These are phyloP conservation scores for Aphelocoma californica DNA, from an alignment of 2,797 vertebrate species.

Conservation along the genomic window DNA sequence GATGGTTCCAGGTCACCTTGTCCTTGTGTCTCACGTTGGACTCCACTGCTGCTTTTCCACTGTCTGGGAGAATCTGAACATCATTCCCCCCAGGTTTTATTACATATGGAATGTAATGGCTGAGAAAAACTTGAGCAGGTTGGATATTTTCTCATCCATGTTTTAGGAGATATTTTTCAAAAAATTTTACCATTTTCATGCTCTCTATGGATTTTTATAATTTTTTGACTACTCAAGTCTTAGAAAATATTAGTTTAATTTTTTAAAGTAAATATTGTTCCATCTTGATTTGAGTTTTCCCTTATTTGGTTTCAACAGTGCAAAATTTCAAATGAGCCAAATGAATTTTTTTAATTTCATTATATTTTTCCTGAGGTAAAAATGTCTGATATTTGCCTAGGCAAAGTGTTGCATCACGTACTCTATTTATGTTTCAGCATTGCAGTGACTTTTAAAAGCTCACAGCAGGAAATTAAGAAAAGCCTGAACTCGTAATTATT, in stretches of 20 bases:
- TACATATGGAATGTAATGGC: background rate
- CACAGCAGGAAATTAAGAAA: conserved; percentile 69
- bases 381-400: conserved; percentile 54
- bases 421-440: conserved; percentile 64
- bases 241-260: background rate
- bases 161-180: background rate
- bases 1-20: background rate
- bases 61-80: background rate
- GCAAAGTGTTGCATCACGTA: conserved; percentile 62
- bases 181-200: background rate
- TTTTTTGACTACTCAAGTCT: background rate
- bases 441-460: conserved; percentile 64
- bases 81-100: background rate
- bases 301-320: background rate
- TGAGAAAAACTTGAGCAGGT: background rate
- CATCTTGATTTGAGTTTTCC: background rate
- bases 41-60: background rate
- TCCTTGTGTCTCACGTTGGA: accelerated
- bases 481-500: conserved; percentile 65
- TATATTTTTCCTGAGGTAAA: conserved; percentile 27
- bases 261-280: background rate
- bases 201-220: background rate
- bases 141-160: background rate
- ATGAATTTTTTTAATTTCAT: background rate
- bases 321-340: conserved; percentile 15